Percentiles rank a stretch among this genome's conserved stretches.
These are phyloP conservation scores for Tetraodon nigroviridis DNA, from an alignment of 2,113 vertebrate genomes.

Conservation along the genomic window DNA sequence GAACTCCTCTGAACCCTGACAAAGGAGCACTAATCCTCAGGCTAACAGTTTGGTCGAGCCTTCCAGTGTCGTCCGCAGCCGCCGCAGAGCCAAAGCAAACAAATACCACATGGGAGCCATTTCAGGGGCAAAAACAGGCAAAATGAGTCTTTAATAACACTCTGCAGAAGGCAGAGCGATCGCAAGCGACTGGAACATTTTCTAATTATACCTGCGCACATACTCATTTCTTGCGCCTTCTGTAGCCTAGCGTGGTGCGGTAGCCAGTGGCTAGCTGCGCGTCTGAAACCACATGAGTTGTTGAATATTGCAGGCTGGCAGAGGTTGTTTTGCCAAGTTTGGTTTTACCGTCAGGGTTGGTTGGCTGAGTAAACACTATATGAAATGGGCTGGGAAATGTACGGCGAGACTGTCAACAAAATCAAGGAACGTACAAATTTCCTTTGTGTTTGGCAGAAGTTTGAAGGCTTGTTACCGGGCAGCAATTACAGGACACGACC, in stretches of 20 bases:
- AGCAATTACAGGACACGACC: constrained; percentile 50
- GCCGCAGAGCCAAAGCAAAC: constrained; percentile 22
- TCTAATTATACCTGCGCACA: constrained; percentile 51
- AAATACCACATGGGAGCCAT: constrained; percentile 51
- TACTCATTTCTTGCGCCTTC: constrained; percentile 16
- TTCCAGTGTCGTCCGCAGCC: constrained; percentile 4
- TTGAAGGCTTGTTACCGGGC: constrained; percentile 32
- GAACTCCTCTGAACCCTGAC: constrained; percentile 3
- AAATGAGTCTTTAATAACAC: constrained; percentile 58
- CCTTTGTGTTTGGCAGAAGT: constrained; percentile 35
- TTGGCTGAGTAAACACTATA: constrained; percentile 49
- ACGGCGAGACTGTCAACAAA: constrained; percentile 35
- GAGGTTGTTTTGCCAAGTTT: constrained; percentile 9
- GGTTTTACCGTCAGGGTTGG: constrained; percentile 32
- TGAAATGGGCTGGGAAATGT: constrained; percentile 36
- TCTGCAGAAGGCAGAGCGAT: constrained; percentile 43
- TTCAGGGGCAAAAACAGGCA: constrained; percentile 26
- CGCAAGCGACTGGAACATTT: constrained; percentile 38
- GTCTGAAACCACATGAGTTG: constrained; percentile 47
- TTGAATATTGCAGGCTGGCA: constrained; percentile 38
- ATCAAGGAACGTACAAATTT: constrained; percentile 48
- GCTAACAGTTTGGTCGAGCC: constrained; percentile 10
- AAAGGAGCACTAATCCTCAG: constrained; percentile 15
- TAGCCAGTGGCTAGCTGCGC: constrained; percentile 31
- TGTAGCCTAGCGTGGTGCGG: constrained; percentile 16